Percentiles rank a stretch among this genome's conserved stretches.
phyloP scores from a whole-genome alignment of 2,113 vertebrate genomes.

The Pygoscelis antarcticus region DNA sequence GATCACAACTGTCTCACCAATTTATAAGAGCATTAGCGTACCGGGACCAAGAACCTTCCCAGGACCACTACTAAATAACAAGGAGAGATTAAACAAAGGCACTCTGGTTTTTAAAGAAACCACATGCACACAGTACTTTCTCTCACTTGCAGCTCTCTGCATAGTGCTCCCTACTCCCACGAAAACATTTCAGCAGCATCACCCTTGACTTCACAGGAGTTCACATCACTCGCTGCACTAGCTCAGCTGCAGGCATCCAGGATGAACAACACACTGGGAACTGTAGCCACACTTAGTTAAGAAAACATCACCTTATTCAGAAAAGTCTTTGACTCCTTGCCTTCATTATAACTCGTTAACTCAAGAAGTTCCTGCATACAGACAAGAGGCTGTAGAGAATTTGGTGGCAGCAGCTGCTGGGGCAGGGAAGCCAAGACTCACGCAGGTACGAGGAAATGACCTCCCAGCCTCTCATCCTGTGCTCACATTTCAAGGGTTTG shows the following conservation, averaged over 20 bases:
- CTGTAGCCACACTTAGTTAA: background rate
- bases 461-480: background rate
- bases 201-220: background rate
- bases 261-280: background rate
- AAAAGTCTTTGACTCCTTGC: background rate
- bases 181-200: background rate
- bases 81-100: background rate
- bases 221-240: fast-evolving
- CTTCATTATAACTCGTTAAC: background rate
- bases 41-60: background rate
- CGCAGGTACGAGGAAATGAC: background rate
- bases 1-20: background rate
- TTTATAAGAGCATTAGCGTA: background rate
- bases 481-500: background rate
- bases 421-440: background rate
- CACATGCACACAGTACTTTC: background rate
- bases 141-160: background rate
- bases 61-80: background rate
- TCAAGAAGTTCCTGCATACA: background rate
- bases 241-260: background rate
- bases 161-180: background rate
- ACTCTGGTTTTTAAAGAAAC: background rate
- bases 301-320: background rate
- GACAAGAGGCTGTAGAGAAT: background rate
- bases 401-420: background rate